A percentile compares a stretch with the other conserved stretches of the same genome.
These are phyloP conservation scores for Lasioglossum morio DNA, from an alignment of 2,888 invertebrate genomes.

Conservation along the genomic window DNA sequence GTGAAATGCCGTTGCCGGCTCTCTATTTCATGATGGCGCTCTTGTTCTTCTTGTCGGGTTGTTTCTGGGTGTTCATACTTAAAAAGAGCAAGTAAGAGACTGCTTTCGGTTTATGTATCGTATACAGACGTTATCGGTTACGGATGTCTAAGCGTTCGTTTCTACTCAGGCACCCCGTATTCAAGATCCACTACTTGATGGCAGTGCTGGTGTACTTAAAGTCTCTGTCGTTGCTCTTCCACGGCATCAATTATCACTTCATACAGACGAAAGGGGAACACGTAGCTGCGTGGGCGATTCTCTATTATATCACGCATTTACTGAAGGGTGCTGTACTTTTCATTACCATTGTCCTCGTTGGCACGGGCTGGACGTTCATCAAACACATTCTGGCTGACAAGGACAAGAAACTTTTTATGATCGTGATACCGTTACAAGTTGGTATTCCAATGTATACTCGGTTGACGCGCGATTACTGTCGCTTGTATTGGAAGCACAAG, in stretches of 20 bases:
- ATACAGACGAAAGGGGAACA: conserved; percentile 97
- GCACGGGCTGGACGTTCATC: conserved; percentile 99
- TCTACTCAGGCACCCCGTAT: conserved; percentile 90
- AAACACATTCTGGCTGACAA: conserved; percentile 98
- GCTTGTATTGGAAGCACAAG: not conserved
- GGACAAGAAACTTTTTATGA: conserved; percentile 98
- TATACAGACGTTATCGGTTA: too few species aligned
- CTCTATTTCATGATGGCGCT: conserved; percentile 96
- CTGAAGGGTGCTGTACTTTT: conserved; percentile 97
- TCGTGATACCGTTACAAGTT: conserved; percentile 98
- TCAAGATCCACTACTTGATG: conserved; percentile 99
- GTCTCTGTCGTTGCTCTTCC: conserved; percentile 96
- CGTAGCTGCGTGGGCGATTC: conserved; percentile 98
- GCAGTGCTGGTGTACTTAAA: conserved; percentile 96
- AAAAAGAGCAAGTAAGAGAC: conserved; percentile 89
- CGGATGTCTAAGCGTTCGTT: not conserved
- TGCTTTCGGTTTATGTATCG: not conserved
- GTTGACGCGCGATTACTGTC: not conserved
- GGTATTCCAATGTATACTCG: not conserved
- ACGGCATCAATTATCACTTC: conserved; percentile 97
- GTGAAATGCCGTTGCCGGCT: conserved; percentile 97
- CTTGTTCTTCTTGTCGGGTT: conserved; percentile 94
- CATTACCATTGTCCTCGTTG: conserved; percentile 97
- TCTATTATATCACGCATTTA: conserved; percentile 99
- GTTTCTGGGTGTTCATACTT: conserved; percentile 96